Evolutionary conservation across 2,888 invertebrate genomes (phyloP).

Genomic region (Pristionchus japonicus): DNA sequence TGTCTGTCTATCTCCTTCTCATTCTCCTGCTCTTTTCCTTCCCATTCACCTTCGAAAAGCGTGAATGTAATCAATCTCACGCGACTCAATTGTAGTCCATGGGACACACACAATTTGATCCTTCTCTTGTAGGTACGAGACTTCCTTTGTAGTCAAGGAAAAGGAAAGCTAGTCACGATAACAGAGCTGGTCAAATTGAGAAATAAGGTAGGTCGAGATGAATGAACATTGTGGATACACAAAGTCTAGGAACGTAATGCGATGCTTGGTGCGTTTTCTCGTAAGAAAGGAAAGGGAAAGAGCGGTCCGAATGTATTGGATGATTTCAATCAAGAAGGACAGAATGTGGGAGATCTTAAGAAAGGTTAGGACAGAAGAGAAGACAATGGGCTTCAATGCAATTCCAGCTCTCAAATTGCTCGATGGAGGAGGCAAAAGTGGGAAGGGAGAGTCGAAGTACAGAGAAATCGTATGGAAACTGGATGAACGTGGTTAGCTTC

Average conservation of each 20-base stretch:
- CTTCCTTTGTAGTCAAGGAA: conserved; percentile 92
- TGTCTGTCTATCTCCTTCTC: not conserved
- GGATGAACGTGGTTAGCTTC: conserved; percentile 79
- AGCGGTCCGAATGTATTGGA: conserved; percentile 66
- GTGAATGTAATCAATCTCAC: not conserved
- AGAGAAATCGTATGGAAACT: conserved; percentile 65
- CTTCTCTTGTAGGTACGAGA: conserved; percentile 82
- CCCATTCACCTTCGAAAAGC: not conserved
- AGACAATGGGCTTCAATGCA: not conserved
- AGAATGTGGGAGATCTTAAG: conserved; percentile 62
- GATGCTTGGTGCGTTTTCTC: conserved; percentile 69
- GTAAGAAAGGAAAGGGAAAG: conserved; percentile 71
- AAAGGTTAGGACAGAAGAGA: conserved; percentile 49
- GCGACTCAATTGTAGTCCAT: not conserved
- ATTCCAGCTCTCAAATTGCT: conserved; percentile 70
- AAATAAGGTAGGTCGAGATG: conserved; percentile 59
- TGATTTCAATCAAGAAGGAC: conserved; percentile 63
- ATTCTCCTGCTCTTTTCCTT: not conserved
- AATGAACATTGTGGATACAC: not conserved
- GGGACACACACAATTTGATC: not conserved
- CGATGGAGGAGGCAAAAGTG: conserved; percentile 69
- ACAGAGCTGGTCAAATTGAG: conserved; percentile 88
- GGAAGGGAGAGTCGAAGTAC: conserved; percentile 80
- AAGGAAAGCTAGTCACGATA: conserved; percentile 90
- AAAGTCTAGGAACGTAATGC: conserved; percentile 80